phyloP scores from a whole-genome alignment of 2,888 invertebrate genomes.

The Pachydiplax longipennis region DNA sequence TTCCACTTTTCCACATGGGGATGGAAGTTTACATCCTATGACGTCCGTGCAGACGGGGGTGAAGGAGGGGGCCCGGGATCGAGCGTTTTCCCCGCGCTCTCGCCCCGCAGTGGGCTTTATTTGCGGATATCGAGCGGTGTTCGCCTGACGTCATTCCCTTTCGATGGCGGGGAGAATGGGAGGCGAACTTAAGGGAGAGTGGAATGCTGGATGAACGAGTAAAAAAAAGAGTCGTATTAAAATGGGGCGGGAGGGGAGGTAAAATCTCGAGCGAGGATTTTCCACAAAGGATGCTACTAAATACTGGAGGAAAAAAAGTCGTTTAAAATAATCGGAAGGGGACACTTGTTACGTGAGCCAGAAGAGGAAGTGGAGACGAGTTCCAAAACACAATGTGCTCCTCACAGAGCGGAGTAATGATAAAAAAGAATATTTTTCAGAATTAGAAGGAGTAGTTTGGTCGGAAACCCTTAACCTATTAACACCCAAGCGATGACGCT shows the following conservation, averaged over 20 bases:
- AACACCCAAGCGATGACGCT: too few species aligned
- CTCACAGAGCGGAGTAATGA: not conserved
- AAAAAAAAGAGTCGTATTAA: not conserved
- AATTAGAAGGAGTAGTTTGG: too few species aligned
- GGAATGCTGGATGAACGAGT: not conserved
- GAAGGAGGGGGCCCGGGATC: not conserved
- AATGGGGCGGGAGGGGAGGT: not conserved
- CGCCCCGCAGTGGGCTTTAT: conserved; percentile 25
- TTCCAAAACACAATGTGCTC: not conserved
- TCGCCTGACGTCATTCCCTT: conserved; percentile 31
- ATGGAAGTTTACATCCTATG: conserved; percentile 29
- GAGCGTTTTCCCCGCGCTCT: conserved; percentile 8
- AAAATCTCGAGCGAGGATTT: not conserved
- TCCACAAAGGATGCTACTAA: not conserved
- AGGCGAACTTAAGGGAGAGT: not conserved
- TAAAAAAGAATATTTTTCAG: not conserved
- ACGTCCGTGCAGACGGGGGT: conserved; percentile 1
- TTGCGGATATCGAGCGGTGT: conserved; percentile 35
- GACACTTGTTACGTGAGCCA: conserved; percentile 6
- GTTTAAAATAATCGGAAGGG: not conserved
- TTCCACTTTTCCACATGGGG: not conserved
- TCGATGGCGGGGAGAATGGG: conserved; percentile 1
- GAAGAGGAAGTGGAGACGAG: not conserved
- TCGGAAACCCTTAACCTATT: too few species aligned
- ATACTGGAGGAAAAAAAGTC: not conserved